Percentiles rank a stretch among this genome's conserved stretches.
These are phyloP conservation scores for Phalanger gymnotis DNA, from an alignment of 2,797 vertebrate species.

Conservation along the genomic window DNA sequence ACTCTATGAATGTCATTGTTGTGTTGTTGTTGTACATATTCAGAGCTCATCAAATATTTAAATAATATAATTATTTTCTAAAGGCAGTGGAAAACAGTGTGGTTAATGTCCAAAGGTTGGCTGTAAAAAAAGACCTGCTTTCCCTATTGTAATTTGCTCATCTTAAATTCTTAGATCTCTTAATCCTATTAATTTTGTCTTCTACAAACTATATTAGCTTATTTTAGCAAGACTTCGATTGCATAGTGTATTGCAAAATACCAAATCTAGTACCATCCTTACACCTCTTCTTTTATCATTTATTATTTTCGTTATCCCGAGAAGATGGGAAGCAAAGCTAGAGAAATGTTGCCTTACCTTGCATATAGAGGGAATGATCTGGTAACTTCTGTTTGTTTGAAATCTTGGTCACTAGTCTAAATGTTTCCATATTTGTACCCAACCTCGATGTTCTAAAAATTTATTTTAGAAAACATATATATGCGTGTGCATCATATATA, in stretches of 20 bases:
- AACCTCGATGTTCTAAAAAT: neutral
- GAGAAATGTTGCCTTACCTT: neutral
- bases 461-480: neutral
- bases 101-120: neutral
- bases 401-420: neutral
- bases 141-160: neutral
- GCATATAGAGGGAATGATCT: neutral
- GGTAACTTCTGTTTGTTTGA: neutral
- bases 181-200: neutral
- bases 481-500: too few species aligned
- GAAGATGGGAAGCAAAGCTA: neutral
- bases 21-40: neutral
- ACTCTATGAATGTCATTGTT: neutral
- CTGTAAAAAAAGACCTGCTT: neutral
- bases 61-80: constrained; percentile 46
- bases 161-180: neutral
- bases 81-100: neutral
- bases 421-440: neutral
- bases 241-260: neutral
- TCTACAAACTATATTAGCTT: too few species aligned
- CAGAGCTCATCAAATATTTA: neutral
- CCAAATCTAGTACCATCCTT: neutral
- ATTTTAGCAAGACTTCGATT: neutral
- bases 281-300: neutral
- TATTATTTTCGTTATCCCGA: neutral